Conservation (phyloP, 2,888 invertebrate genomes). For the Microctonus aethiopoides region DNA sequence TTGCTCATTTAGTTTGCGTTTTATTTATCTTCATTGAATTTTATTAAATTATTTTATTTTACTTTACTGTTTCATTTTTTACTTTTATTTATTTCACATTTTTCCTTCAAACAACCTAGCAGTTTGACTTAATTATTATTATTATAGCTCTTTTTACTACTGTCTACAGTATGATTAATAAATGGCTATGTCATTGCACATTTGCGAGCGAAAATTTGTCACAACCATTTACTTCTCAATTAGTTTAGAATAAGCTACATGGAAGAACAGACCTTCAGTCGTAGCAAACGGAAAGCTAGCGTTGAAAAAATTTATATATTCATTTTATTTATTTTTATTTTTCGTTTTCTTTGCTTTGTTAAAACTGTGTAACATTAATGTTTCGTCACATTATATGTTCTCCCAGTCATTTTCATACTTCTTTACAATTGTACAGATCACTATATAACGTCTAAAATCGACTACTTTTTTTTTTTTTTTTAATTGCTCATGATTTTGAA, state of each 20-base stretch:
- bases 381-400: no score
- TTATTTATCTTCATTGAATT: slow-evolving; percentile 33
- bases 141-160: neutral
- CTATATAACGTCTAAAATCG: no score
- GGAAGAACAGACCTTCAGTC: slow-evolving; percentile 64
- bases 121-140: slow-evolving; percentile 21
- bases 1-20: slow-evolving; percentile 48
- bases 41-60: slow-evolving; percentile 14
- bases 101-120: neutral
- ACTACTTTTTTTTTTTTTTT: no score
- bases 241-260: slow-evolving; percentile 61
- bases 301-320: neutral
- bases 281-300: slow-evolving; percentile 53
- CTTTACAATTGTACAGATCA: no score
- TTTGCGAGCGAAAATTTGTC: slow-evolving; percentile 5
- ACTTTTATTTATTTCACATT: slow-evolving; percentile 15
- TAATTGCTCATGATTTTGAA: neutral
- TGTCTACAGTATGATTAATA: slow-evolving; percentile 25
- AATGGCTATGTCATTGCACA: slow-evolving; percentile 30
- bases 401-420: no score
- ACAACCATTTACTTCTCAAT: slow-evolving; percentile 40
- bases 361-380: no score
- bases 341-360: neutral
- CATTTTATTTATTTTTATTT: neutral
- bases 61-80: neutral